Evolutionary conservation across 2,113 vertebrate genomes (phyloP), one percentile per base, ranked within the genome.

Genomic region (Toxostoma redivivum): DNA sequence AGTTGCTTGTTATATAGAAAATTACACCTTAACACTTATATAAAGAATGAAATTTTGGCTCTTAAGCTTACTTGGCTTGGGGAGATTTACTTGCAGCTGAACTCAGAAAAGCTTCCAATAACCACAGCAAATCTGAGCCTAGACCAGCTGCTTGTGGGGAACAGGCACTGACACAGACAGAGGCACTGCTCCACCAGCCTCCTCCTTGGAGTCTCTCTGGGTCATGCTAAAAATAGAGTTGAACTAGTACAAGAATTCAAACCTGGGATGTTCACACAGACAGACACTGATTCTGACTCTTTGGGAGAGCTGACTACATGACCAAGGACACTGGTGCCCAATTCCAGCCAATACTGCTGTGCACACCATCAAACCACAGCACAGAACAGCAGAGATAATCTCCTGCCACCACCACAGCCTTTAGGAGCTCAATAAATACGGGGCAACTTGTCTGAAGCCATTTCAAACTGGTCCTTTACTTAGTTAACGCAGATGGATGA

Each of bases 251-350:
- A 62, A n/a, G 45, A 27, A 48, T 70, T 91, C 47, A 82, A 76
- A 79, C 7, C 25, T 48, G 69, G 5, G 11, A 40, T 3, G 1
- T 44, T 92, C 50, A 78, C 65, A 65, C 25, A 79, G 40, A 56
- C 3, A 84, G 31, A 76, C 79, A 70, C 5, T 12, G 60, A 70
- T 57, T 57, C n/a, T 57, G 35, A 35, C 53, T 73, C 42, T 57
- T 50, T 6, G 23, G 33, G 65, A 84, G 69, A 74, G 65, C 47
- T 53, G 50, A 44, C 48, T 76, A 33, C 8, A 1, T 10, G 57
- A 35, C 47, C 61, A 66, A 31, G 61, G 77, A 33, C 62, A 48
- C 21, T 0, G 0, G 16, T 3, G 9, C 53, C 45, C 6, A 2
- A 8, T 2, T 9, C 70, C 74, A 92, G 70, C 42, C 4, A 0